Evolutionary conservation across 2,888 invertebrate species (phyloP).

Genomic region (Phengaris arion): DNA sequence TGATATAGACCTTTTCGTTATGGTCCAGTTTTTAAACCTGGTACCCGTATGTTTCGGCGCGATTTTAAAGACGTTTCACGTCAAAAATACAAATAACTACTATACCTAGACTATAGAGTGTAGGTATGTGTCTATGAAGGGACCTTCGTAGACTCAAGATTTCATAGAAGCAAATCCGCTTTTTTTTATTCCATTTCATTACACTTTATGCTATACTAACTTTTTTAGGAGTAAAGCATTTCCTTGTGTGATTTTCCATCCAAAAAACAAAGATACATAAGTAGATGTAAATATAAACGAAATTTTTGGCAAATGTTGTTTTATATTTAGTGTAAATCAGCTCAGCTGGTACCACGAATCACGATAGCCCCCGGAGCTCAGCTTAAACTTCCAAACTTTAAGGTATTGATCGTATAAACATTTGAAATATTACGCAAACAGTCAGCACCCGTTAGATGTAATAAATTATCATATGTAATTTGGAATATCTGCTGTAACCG

Average conservation of each 20-base stretch:
- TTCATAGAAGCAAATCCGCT: too few species aligned
- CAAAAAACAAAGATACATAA: not conserved
- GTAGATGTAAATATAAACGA: not conserved
- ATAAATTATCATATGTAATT: slow-evolving; percentile 10
- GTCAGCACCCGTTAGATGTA: not conserved
- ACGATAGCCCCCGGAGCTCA: not conserved
- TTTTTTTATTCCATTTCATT: too few species aligned
- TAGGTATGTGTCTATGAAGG: too few species aligned
- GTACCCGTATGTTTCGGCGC: too few species aligned
- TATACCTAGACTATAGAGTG: too few species aligned
- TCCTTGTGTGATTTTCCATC: not conserved
- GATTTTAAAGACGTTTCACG: too few species aligned
- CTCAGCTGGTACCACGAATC: not conserved
- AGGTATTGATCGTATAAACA: slow-evolving; percentile 15
- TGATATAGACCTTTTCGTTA: too few species aligned
- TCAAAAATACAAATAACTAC: too few species aligned
- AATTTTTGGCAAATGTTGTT: not conserved
- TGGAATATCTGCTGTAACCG: not conserved
- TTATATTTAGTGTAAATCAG: not conserved
- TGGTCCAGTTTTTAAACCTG: too few species aligned
- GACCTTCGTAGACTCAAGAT: too few species aligned
- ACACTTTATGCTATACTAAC: not conserved
- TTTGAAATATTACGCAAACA: slow-evolving; percentile 10
- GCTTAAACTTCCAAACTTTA: slow-evolving; percentile 7
- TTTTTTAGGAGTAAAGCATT: not conserved